phyloP scores from a whole-genome alignment of 2,888 invertebrate genomes.

The Eretmocerus hayati region DNA sequence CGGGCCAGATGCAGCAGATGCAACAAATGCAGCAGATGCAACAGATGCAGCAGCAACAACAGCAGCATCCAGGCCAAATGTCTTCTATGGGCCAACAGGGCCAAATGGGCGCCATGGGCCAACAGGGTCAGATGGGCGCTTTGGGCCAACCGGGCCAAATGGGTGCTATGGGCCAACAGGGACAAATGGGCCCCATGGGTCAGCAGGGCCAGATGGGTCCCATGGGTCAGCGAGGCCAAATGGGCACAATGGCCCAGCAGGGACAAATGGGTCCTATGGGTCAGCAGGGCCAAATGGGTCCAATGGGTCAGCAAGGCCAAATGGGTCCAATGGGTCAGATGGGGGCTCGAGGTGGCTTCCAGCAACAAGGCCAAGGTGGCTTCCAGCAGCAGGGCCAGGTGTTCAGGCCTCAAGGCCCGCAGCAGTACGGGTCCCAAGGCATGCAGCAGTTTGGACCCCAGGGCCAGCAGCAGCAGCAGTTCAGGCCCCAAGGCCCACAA shows the following conservation, averaged over 20 bases:
- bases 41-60: slow-evolving; percentile 6
- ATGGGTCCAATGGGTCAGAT: slow-evolving; percentile 24
- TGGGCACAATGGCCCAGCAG: slow-evolving; percentile 1
- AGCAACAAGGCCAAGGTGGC: background rate
- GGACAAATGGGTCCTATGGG: slow-evolving; percentile 3
- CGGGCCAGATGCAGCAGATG: slow-evolving; percentile 39
- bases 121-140: slow-evolving; percentile 28
- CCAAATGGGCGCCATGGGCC: background rate
- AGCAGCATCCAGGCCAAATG: slow-evolving; percentile 5
- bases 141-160: slow-evolving; percentile 28
- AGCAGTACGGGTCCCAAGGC: slow-evolving; percentile 34
- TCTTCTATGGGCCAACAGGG: background rate
- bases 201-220: background rate
- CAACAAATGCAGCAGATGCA: slow-evolving; percentile 28
- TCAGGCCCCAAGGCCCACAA: slow-evolving; percentile 31
- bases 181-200: background rate
- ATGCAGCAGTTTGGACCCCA: slow-evolving; percentile 47
- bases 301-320: slow-evolving; percentile 12
- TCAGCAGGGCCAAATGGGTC: slow-evolving; percentile 6
- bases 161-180: slow-evolving; percentile 24
- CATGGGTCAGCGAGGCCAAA: background rate
- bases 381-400: slow-evolving; percentile 9
- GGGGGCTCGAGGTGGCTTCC: slow-evolving; percentile 26
- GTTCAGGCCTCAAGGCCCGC: slow-evolving; percentile 29
- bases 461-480: slow-evolving; percentile 36